A percentile compares a stretch with the other conserved stretches of the same genome.
Conservation (phyloP, 2,797 vertebrate species). For the Gephyroberyx darwinii region DNA sequence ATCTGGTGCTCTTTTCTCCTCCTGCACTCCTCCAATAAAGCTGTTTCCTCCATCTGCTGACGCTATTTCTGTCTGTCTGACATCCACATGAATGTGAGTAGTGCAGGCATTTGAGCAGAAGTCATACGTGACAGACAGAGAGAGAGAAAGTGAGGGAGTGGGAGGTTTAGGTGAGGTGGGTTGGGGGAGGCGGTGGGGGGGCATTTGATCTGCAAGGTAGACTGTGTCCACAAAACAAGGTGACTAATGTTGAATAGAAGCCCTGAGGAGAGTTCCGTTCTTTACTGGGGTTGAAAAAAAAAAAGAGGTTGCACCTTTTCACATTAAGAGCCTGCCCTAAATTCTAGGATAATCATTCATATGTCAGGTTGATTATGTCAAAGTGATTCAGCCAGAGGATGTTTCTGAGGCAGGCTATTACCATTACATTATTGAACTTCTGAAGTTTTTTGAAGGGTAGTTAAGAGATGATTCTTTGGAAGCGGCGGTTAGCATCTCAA, state of each 20-base stretch:
- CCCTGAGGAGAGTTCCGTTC: constrained; percentile 52
- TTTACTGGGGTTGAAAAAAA: constrained; percentile 41
- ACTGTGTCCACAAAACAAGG: constrained; percentile 41
- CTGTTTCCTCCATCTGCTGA: constrained; percentile 50
- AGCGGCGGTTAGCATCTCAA: neutral
- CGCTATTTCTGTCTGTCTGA: constrained; percentile 46
- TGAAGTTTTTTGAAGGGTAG: constrained; percentile 14
- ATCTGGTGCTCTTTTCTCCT: constrained; percentile 36
- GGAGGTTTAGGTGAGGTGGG: constrained; percentile 8
- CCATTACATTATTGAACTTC: constrained; percentile 14
- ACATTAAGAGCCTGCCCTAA: neutral
- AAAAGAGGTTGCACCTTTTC: constrained; percentile 50
- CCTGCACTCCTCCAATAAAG: constrained; percentile 46
- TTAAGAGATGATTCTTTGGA: neutral
- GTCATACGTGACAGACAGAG: constrained; percentile 30
- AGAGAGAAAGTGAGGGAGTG: constrained; percentile 21
- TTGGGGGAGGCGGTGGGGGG: neutral
- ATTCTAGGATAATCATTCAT: constrained; percentile 46
- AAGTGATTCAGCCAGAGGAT: constrained; percentile 20
- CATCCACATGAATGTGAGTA: constrained; percentile 37
- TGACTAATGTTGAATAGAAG: constrained; percentile 64
- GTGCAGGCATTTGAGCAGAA: constrained; percentile 23
- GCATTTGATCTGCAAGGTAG: constrained; percentile 28
- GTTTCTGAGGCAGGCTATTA: constrained; percentile 17
- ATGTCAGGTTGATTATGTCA: constrained; percentile 54